These are phyloP conservation scores for Syngnathus floridae DNA, from an alignment of 2,113 vertebrate species.

Conservation along the genomic window DNA sequence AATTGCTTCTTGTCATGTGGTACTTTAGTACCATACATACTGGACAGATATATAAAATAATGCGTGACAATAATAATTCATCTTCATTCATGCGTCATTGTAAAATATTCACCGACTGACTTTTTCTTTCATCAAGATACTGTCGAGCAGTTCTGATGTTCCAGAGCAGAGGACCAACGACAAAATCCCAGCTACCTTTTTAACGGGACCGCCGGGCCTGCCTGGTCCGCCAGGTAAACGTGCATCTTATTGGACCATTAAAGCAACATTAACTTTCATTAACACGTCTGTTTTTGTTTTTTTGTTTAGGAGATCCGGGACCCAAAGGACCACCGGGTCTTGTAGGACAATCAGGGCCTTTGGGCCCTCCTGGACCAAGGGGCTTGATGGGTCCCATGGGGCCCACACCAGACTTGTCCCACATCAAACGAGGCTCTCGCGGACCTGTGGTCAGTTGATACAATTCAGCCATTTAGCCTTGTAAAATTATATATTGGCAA, in stretches of 20 bases:
- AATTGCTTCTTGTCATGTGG: slow-evolving; percentile 50
- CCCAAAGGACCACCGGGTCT: slow-evolving; percentile 80
- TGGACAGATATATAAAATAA: too few relatives aligned
- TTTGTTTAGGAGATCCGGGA: slow-evolving; percentile 78
- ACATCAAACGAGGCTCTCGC: slow-evolving; percentile 88
- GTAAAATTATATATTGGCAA: neutral
- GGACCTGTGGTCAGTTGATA: slow-evolving; percentile 85
- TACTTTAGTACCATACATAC: neutral
- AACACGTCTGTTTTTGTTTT: neutral
- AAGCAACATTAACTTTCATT: neutral
- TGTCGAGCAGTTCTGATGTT: slow-evolving; percentile 82
- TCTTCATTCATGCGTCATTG: too few relatives aligned
- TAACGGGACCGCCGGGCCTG: slow-evolving; percentile 82
- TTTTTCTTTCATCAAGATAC: slow-evolving; percentile 69
- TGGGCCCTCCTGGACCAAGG: slow-evolving; percentile 82
- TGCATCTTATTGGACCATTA: neutral
- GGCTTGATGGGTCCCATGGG: slow-evolving; percentile 94
- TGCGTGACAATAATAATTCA: too few relatives aligned
- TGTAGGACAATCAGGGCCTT: slow-evolving; percentile 75
- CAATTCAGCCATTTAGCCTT: neutral
- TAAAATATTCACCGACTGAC: too few relatives aligned
- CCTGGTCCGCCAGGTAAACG: slow-evolving; percentile 84
- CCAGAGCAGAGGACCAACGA: slow-evolving; percentile 83
- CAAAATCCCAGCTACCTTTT: slow-evolving; percentile 80
- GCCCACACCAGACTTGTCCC: slow-evolving; percentile 87